Conservation (phyloP, 1,140 invertebrate genomes). For the Pygmarrhopalites habei region DNA sequence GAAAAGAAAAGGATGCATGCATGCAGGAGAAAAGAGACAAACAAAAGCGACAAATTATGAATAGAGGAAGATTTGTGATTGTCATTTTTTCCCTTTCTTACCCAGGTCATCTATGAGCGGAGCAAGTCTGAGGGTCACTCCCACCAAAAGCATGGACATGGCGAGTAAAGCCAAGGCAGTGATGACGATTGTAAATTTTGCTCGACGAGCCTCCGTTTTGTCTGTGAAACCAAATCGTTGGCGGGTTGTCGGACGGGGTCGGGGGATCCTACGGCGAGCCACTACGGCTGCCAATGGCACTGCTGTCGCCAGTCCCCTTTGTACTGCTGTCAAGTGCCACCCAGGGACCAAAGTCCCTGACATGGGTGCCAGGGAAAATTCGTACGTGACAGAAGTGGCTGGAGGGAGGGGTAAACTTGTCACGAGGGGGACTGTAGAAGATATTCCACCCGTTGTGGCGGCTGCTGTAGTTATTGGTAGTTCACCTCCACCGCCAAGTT, state of each 20-base stretch:
- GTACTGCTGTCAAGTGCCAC: slow-evolving; percentile 38
- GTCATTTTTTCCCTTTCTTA: slow-evolving; percentile 51
- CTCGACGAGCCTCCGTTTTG: slow-evolving; percentile 47
- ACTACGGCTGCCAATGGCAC: slow-evolving; percentile 37
- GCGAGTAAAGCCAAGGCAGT: slow-evolving; percentile 77
- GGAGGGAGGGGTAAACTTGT: slow-evolving; percentile 36
- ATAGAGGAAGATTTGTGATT: too few species aligned
- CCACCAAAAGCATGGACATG: slow-evolving; percentile 78
- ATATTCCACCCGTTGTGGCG: slow-evolving; percentile 2
- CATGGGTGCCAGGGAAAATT: slow-evolving; percentile 38
- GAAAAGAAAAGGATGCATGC: too few species aligned
- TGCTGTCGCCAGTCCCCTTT: slow-evolving; percentile 35
- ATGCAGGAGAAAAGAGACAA: too few species aligned
- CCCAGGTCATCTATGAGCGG: slow-evolving; percentile 88
- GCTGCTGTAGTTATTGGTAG: neutral
- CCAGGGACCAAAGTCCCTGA: slow-evolving; percentile 36
- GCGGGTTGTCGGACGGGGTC: slow-evolving; percentile 29
- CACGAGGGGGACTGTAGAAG: slow-evolving; percentile 31
- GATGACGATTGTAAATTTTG: slow-evolving; percentile 78
- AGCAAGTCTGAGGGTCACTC: slow-evolving; percentile 77
- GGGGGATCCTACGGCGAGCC: slow-evolving; percentile 33
- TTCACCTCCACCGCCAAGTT: too few species aligned
- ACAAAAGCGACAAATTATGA: too few species aligned
- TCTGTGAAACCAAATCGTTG: slow-evolving; percentile 39
- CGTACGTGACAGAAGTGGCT: slow-evolving; percentile 37